phyloP scores from a whole-genome alignment of 1,140 invertebrate species.

The Zaprionus camerounensis region DNA sequence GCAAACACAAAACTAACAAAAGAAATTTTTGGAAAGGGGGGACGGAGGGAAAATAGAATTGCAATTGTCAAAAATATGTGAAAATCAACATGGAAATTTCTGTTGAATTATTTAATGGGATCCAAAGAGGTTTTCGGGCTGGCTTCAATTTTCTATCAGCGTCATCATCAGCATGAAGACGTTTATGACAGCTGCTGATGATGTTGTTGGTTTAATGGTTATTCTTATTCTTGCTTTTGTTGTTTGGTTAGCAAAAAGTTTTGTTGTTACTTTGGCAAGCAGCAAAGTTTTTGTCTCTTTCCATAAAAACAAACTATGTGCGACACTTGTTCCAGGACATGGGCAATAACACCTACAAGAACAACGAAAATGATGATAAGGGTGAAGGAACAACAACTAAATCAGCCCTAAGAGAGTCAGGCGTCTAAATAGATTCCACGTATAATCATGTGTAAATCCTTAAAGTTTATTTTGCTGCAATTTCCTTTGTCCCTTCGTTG shows the following conservation, averaged over 20 bases:
- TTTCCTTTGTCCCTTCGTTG: conserved; percentile 19
- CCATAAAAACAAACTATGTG: conserved; percentile 43
- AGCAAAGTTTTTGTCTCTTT: conserved; percentile 29
- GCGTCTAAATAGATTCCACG: conserved; percentile 41
- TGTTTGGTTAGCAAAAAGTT: not conserved
- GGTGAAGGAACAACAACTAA: conserved; percentile 13
- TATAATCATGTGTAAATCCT: conserved; percentile 55
- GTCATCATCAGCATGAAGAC: conserved; percentile 22
- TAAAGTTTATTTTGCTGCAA: conserved; percentile 40
- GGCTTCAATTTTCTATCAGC: not conserved
- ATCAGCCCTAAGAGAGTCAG: conserved; percentile 32
- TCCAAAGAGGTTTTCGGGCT: not conserved
- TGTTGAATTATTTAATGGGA: conserved; percentile 34
- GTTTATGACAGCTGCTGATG: conserved; percentile 32
- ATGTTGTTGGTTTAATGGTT: conserved; percentile 37
- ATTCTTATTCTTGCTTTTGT: conserved; percentile 24
- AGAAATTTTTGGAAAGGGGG: not conserved
- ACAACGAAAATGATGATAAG: not conserved
- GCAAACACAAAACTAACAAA: not conserved
- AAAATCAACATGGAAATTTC: conserved; percentile 22
- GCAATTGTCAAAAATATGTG: conserved; percentile 22
- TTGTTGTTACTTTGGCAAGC: conserved; percentile 10
- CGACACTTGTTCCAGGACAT: conserved; percentile 25
- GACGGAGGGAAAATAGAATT: not conserved
- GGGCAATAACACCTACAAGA: conserved; percentile 29